Base-by-base conservation (phyloP, 2,888 invertebrate genomes). In the Girardia tigrina region DNA sequence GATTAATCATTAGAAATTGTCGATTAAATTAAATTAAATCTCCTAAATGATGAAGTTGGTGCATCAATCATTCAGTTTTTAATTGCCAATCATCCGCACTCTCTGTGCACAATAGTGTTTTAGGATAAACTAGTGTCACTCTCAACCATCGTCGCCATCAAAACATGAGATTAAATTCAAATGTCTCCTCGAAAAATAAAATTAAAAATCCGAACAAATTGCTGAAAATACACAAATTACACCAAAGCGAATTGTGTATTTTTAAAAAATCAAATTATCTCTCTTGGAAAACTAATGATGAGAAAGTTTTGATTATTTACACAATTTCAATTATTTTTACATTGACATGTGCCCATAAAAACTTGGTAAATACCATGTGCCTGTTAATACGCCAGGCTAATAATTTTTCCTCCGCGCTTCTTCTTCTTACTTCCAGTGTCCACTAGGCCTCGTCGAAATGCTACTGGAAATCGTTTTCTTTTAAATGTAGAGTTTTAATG, bases 1-100 rank as follows among this genome's bases (percentile, higher is more conserved):
- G 56, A 56, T 56, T 56, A 56, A 56, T 56, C 56, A 56, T 56
- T 56, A n/a, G n/a, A 16, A 12, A 20, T 56, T 56, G 56, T 56
- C 56, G 56, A 56, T 56, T 56, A 56, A 56, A 56, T 56, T 56
- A 56, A 56, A 56, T 56, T 56, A 56, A 56, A 56, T 56, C 56
- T n/a, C 56, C n/a, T 56, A 56, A 56, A 56, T 56, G 56, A 56
- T 56, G 56, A 56, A 56, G 56, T 56, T 56, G 56, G 56, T 56
- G 56, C 56, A 56, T 56, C 56, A 56, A 56, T 56, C 56, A 56
- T 56, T 16, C 56, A 56, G 8, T 12, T 12, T 56, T 56, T 56
- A 56, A 56, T 56, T 56, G 56, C 56, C 56, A 56, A 56, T 56
- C 56, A 56, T 56, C 56, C 23, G 56, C 56, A 56, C 56, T 56